These are phyloP conservation scores for Irena cyanogastra DNA, from an alignment of 2,113 vertebrate species.

Conservation along the genomic window DNA sequence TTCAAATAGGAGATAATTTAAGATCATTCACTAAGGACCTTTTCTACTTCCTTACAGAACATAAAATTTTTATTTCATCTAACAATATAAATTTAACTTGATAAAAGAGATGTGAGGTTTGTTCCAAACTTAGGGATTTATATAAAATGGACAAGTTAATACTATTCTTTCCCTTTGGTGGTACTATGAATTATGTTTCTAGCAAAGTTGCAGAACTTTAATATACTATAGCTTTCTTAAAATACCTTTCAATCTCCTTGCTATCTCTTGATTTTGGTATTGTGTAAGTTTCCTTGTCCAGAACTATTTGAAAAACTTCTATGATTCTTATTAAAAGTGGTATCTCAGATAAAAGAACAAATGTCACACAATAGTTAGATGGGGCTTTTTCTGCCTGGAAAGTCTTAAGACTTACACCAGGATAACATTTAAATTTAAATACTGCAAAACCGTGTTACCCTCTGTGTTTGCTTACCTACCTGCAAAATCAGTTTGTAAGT, in stretches of 20 bases:
- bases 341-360: neutral
- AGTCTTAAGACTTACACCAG: neutral
- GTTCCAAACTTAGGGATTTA: slow-evolving; percentile 3
- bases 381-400: neutral
- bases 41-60: slow-evolving; percentile 56
- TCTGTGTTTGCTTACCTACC: neutral
- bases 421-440: neutral
- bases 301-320: neutral
- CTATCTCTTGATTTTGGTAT: neutral
- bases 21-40: slow-evolving; percentile 58
- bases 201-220: neutral
- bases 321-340: neutral
- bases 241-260: neutral
- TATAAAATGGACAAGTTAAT: slow-evolving; percentile 3
- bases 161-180: neutral
- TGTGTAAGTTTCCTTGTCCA: neutral
- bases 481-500: neutral
- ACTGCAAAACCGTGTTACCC: neutral
- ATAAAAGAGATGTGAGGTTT: slow-evolving; percentile 27
- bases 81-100: slow-evolving; percentile 70
- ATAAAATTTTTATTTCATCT: slow-evolving; percentile 71
- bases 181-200: neutral
- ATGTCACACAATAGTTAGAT: neutral
- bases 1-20: slow-evolving; percentile 72
- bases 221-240: neutral